These are phyloP conservation scores for Centropyge bicolor DNA, from an alignment of 2,797 vertebrate species.

Conservation along the genomic window DNA sequence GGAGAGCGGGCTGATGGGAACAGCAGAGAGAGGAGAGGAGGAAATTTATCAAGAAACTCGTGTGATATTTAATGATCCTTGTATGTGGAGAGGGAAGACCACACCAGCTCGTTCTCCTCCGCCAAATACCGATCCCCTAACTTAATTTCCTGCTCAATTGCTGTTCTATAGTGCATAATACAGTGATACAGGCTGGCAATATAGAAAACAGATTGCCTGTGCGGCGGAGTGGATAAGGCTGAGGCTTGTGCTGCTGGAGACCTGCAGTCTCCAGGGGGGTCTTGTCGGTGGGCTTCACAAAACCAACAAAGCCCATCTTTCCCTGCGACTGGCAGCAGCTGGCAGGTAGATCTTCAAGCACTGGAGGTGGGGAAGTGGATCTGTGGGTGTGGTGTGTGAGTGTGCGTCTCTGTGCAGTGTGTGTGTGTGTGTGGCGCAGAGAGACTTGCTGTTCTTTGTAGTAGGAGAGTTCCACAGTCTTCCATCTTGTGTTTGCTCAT, in stretches of 20 bases:
- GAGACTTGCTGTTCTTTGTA: conserved; percentile 79
- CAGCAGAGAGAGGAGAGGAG: conserved; percentile 73
- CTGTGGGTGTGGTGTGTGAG: conserved; percentile 75
- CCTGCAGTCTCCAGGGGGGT: conserved; percentile 87
- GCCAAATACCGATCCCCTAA: conserved; percentile 92
- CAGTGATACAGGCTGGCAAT: conserved; percentile 90
- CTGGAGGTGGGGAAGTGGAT: conserved; percentile 78
- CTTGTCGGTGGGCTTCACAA: conserved; percentile 89
- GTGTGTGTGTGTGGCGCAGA: conserved; percentile 57
- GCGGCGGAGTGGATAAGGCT: conserved; percentile 87
- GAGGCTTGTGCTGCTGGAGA: conserved; percentile 86
- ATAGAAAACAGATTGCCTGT: conserved; percentile 92
- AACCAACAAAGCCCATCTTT: conserved; percentile 91
- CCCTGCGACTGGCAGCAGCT: conserved; percentile 89
- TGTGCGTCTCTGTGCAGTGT: conserved; percentile 35
- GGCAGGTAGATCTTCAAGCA: conserved; percentile 85
- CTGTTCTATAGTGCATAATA: conserved; percentile 93
- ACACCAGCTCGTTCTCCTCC: conserved; percentile 86
- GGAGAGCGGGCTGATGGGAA: conserved; percentile 75
- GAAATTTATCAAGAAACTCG: conserved; percentile 88
- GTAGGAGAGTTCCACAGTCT: conserved; percentile 78
- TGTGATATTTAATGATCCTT: conserved; percentile 92
- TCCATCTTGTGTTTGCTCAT: conserved; percentile 79
- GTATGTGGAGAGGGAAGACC: conserved; percentile 87
- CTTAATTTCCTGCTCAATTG: conserved; percentile 93